These are phyloP conservation scores for Thecocarcelia acutangulata DNA, from an alignment of 2,888 invertebrate genomes.

Conservation along the genomic window DNA sequence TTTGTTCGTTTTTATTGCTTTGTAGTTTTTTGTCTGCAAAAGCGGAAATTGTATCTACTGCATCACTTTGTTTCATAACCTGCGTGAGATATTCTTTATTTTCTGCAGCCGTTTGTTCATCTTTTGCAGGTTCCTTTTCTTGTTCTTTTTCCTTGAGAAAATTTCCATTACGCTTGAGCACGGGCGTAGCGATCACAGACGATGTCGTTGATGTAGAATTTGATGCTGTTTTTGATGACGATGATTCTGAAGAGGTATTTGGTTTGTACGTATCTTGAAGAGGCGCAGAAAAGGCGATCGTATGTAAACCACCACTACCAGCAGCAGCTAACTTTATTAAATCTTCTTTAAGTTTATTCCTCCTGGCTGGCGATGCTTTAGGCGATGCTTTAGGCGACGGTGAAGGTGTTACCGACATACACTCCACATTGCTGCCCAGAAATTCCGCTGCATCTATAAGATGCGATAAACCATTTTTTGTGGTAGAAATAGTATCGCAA, in stretches of 20 bases:
- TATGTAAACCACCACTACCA: conserved; percentile 11
- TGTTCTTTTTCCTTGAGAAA: conserved; percentile 38
- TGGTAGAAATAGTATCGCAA: conserved; percentile 49
- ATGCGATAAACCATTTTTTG: conserved; percentile 58
- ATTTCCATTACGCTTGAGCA: conserved; percentile 62
- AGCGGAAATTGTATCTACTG: background rate
- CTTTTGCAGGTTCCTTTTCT: background rate
- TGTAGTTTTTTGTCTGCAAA: conserved; percentile 1
- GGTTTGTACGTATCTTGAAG: conserved; percentile 45
- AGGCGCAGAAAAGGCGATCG: conserved; percentile 19
- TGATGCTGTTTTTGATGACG: conserved; percentile 64
- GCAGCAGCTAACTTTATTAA: background rate
- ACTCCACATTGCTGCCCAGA: conserved; percentile 77
- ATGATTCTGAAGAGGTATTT: conserved; percentile 63
- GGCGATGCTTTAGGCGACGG: conserved; percentile 75
- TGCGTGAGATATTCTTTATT: background rate
- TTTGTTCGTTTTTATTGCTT: conserved; percentile 15
- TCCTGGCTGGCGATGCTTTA: conserved; percentile 73
- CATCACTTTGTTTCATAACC: background rate
- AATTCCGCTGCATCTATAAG: conserved; percentile 71
- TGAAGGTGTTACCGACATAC: conserved; percentile 76
- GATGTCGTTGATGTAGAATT: conserved; percentile 70
- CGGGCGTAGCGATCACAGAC: conserved; percentile 71
- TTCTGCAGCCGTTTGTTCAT: background rate
- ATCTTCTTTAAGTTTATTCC: conserved; percentile 43